phyloP scores from a whole-genome alignment of 2,113 vertebrate genomes.

The Menura novaehollandiae region DNA sequence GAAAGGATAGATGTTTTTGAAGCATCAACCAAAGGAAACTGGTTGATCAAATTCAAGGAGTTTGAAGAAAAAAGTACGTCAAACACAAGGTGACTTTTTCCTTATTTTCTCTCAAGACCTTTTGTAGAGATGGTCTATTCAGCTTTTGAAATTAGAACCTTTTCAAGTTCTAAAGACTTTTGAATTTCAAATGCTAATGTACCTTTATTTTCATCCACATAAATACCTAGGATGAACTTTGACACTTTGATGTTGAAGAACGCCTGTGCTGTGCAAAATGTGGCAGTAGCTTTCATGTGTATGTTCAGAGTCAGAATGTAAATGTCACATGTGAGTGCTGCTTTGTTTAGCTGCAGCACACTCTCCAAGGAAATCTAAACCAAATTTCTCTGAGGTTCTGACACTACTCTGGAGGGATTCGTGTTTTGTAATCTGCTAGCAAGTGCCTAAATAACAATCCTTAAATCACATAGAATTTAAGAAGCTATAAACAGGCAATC shows the following conservation, averaged over 20 bases:
- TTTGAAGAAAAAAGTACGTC: not conserved
- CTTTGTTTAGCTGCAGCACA: not conserved
- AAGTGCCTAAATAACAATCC: not conserved
- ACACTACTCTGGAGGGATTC: not conserved
- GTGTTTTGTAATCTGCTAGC: not conserved
- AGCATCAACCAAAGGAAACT: not conserved
- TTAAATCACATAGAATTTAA: not conserved
- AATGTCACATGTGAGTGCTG: not conserved
- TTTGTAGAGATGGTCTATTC: not conserved
- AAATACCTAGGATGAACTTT: not conserved
- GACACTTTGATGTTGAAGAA: not conserved
- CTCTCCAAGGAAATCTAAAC: not conserved
- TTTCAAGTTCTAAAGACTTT: not conserved
- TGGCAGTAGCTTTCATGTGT: not conserved
- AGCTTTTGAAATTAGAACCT: not conserved
- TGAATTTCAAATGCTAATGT: not conserved
- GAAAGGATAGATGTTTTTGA: not conserved
- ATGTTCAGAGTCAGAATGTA: not conserved
- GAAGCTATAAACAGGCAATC: not conserved
- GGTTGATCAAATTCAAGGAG: not conserved
- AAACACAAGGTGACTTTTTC: not conserved
- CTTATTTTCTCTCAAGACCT: not conserved
- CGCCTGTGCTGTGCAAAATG: not conserved
- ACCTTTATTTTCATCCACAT: not conserved
- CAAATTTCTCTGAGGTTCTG: not conserved